A percentile compares a stretch with the other conserved stretches of the same genome.
Evolutionary conservation across 2,797 vertebrate genomes (phyloP).

Genomic region (Parauchenoglanis punctatus): DNA sequence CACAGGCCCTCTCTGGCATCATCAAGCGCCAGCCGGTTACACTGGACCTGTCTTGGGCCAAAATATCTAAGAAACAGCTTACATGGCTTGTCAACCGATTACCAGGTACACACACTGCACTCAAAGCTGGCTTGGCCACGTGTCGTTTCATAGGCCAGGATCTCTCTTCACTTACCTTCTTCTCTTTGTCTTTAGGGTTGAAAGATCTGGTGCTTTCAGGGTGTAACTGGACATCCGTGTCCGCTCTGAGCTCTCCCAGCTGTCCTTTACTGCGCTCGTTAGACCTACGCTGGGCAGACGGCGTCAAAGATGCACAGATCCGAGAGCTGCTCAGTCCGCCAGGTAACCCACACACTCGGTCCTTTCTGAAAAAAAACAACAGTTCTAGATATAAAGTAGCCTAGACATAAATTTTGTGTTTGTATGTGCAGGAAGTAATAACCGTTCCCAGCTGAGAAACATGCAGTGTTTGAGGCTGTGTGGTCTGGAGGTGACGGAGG

Average conservation of each 20-base stretch:
- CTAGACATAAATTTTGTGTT: neutral
- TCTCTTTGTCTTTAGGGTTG: conserved; percentile 75
- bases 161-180: neutral
- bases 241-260: conserved; percentile 91
- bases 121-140: neutral
- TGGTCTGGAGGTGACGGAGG: conserved; percentile 92
- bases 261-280: conserved; percentile 95
- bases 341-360: conserved; percentile 63
- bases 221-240: conserved; percentile 92
- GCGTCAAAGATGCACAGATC: conserved; percentile 93
- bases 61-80: conserved; percentile 97
- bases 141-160: neutral
- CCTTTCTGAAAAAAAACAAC: neutral
- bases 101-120: conserved; percentile 75
- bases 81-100: conserved; percentile 94
- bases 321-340: conserved; percentile 91
- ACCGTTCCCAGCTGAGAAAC: conserved; percentile 93
- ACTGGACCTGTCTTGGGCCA: conserved; percentile 96
- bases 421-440: conserved; percentile 84
- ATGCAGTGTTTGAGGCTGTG: conserved; percentile 93
- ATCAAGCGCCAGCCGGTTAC: conserved; percentile 94
- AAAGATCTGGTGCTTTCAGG: conserved; percentile 95
- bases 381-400: neutral
- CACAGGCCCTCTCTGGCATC: conserved; percentile 93
- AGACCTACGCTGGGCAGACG: conserved; percentile 94